A percentile compares a stretch with the other conserved stretches of the same genome.
Conservation (phyloP, 2,113 vertebrate genomes). For the Ellobius talpinus region DNA sequence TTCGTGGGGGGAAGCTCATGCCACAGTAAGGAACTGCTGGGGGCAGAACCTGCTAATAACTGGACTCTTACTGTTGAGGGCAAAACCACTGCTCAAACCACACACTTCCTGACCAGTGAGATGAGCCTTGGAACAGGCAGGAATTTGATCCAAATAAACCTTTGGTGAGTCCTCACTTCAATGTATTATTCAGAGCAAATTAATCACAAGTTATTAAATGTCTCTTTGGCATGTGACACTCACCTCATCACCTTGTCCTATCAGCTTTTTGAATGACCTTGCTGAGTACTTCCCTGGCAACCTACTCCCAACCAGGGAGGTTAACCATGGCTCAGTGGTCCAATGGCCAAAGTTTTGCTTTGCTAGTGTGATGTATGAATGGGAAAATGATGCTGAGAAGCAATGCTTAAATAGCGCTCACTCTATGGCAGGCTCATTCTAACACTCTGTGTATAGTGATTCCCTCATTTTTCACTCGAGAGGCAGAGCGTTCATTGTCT, state of each 20-base stretch:
- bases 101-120: background rate
- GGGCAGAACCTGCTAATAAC: background rate
- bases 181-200: conserved; percentile 82
- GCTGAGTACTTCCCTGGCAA: background rate
- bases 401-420: background rate
- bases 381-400: background rate
- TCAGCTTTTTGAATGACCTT: conserved; percentile 7
- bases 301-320: background rate
- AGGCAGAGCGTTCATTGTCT: background rate
- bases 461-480: background rate
- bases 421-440: background rate
- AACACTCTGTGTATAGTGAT: background rate
- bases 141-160: conserved; percentile 55
- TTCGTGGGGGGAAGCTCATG: background rate
- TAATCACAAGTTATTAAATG: conserved; percentile 76
- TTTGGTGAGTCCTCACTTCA: conserved; percentile 51
- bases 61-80: background rate
- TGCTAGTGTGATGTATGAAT: background rate
- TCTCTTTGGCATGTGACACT: conserved; percentile 61
- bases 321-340: background rate
- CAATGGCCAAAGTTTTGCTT: background rate
- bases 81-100: no score
- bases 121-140: background rate
- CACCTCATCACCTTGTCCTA: background rate
- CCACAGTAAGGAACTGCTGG: no score